Conservation (phyloP, 2,888 invertebrate species). For the Lydus trimaculatus region DNA sequence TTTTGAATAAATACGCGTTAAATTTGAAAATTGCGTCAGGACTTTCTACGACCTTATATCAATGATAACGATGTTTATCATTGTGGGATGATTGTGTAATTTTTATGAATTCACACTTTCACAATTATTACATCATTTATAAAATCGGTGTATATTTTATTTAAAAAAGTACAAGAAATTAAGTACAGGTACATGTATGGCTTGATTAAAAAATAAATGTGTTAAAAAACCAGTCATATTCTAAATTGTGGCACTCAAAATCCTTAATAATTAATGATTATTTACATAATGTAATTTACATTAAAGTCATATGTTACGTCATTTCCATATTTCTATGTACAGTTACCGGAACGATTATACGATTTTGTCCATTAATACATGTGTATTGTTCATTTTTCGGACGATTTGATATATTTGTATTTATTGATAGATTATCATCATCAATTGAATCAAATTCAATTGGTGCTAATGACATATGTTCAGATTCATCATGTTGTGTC, state of each 20-base stretch:
- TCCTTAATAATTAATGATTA: background rate
- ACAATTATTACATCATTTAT: too few relatives aligned
- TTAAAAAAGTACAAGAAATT: slow-evolving; percentile 5
- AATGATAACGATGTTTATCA: too few relatives aligned
- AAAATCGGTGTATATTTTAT: background rate
- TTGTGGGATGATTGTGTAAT: too few relatives aligned
- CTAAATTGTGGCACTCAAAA: background rate
- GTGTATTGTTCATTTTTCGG: slow-evolving; percentile 48
- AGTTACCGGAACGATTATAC: slow-evolving; percentile 85
- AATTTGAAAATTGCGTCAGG: too few relatives aligned
- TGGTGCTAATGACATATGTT: slow-evolving; percentile 79
- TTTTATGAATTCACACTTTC: too few relatives aligned
- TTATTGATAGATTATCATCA: slow-evolving; percentile 66
- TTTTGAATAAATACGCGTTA: background rate
- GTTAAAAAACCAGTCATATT: background rate
- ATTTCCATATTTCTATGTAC: slow-evolving; percentile 91
- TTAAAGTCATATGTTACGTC: slow-evolving; percentile 51
- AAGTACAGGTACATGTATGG: slow-evolving; percentile 4
- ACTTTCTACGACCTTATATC: too few relatives aligned
- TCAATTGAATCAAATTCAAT: slow-evolving; percentile 68
- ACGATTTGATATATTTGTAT: slow-evolving; percentile 61
- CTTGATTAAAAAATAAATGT: background rate
- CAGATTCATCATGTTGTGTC: slow-evolving; percentile 91
- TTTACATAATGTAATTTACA: slow-evolving; percentile 13
- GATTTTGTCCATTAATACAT: slow-evolving; percentile 60